Percentiles rank a stretch among this genome's conserved stretches.
Evolutionary conservation across 2,888 invertebrate species (phyloP).

Genomic region (Villa cingulata): DNA sequence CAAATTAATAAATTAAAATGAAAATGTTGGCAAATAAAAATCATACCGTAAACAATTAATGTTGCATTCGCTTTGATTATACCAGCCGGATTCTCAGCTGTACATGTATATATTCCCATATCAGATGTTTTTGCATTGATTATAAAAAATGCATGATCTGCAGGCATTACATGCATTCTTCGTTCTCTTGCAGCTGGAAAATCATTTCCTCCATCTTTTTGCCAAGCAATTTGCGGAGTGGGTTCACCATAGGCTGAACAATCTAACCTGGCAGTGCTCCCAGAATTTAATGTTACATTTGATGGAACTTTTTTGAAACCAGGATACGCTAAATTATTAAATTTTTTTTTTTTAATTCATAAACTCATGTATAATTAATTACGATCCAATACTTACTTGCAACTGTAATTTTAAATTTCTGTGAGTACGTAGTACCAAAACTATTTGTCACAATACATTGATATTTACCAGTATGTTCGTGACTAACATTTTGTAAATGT

Average conservation of each 20-base stretch:
- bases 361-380: too few relatives aligned
- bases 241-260: constrained; percentile 87
- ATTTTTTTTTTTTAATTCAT: too few relatives aligned
- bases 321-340: constrained; percentile 63
- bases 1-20: constrained; percentile 1
- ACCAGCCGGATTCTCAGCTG: constrained; percentile 81
- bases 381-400: too few relatives aligned
- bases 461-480: constrained; percentile 74
- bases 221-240: constrained; percentile 75
- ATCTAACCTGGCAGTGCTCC: constrained; percentile 73
- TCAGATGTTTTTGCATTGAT: constrained; percentile 80
- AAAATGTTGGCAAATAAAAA: not conserved
- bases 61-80: constrained; percentile 75
- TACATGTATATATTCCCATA: constrained; percentile 87
- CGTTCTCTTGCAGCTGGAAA: constrained; percentile 91
- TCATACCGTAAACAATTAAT: constrained; percentile 48
- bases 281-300: constrained; percentile 72
- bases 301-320: constrained; percentile 70
- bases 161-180: constrained; percentile 82
- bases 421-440: constrained; percentile 80
- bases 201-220: constrained; percentile 84
- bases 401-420: constrained; percentile 73
- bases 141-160: constrained; percentile 85
- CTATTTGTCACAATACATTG: constrained; percentile 85
- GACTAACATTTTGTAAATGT: constrained; percentile 58